Conservation (phyloP, 2,797 vertebrate species). For the Platyrinchus mystaceus region DNA sequence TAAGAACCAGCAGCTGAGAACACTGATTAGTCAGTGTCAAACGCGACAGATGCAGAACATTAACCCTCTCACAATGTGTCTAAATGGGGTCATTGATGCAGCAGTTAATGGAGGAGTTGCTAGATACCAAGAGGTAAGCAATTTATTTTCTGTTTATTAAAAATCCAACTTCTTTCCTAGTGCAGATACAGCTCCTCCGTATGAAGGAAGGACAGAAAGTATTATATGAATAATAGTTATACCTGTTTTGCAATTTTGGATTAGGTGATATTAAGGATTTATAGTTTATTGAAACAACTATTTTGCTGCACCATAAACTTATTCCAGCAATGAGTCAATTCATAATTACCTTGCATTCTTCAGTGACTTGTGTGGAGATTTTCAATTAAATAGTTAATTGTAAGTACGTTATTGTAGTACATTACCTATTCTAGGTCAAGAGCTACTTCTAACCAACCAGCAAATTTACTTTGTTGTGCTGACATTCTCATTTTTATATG, state of each 20-base stretch:
- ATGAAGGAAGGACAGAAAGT: neutral
- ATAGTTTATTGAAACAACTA: neutral
- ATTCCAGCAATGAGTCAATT: neutral
- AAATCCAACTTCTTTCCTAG: neutral
- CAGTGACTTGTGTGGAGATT: neutral
- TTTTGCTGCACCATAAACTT: neutral
- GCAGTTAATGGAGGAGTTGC: constrained; percentile 96
- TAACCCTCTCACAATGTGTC: constrained; percentile 98
- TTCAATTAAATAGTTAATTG: neutral
- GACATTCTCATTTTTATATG: neutral
- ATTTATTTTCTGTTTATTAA: neutral
- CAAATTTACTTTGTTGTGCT: neutral
- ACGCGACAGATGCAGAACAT: constrained; percentile 95
- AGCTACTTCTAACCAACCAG: neutral
- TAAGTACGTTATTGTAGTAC: neutral
- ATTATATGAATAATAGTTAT: neutral
- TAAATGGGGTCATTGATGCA: constrained; percentile 97
- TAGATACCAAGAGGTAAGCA: constrained; percentile 93
- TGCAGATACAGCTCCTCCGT: neutral
- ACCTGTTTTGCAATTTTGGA: neutral
- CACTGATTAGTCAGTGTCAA: constrained; percentile 94
- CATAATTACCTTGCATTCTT: neutral
- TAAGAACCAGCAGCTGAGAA: constrained; percentile 94
- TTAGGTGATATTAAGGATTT: neutral
- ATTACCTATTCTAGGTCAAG: neutral